A percentile compares a stretch with the other conserved stretches of the same genome.
phyloP scores from a whole-genome alignment of 2,797 vertebrate species.

The Periophthalmus magnuspinnatus region DNA sequence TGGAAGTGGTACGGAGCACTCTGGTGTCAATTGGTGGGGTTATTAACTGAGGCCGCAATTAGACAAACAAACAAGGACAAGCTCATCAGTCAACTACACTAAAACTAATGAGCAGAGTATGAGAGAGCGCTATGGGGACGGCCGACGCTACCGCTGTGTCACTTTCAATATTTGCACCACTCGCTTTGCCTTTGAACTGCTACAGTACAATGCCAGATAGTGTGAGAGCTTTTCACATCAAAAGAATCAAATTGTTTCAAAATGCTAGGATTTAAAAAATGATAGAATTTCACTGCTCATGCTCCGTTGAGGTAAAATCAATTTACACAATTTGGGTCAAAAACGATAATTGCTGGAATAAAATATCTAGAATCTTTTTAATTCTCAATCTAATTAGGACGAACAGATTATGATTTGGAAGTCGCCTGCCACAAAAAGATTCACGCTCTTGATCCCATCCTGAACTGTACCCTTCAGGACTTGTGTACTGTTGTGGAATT shows the following conservation, averaged over 20 bases:
- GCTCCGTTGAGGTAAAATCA: neutral
- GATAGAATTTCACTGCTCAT: neutral
- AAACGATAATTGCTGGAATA: neutral
- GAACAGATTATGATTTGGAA: no score
- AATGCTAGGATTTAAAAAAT: neutral
- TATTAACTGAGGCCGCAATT: conserved; percentile 70
- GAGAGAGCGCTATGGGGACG: conserved; percentile 26
- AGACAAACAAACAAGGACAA: conserved; percentile 59
- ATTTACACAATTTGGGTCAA: neutral
- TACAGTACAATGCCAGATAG: neutral
- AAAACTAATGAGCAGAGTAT: conserved; percentile 47
- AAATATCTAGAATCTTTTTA: no score
- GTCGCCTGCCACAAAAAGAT: no score
- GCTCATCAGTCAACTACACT: conserved; percentile 58
- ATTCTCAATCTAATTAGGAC: no score
- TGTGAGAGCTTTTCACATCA: neutral
- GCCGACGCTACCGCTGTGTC: conserved; percentile 8
- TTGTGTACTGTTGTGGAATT: no score
- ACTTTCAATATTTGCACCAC: conserved; percentile 21
- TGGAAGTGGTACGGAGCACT: conserved; percentile 47
- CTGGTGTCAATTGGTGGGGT: conserved; percentile 44
- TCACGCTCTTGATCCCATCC: no score
- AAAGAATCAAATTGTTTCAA: neutral
- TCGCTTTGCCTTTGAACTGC: conserved; percentile 12
- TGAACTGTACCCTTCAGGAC: no score